Percentiles rank a stretch among this genome's conserved stretches.
Evolutionary conservation across 2,797 vertebrate genomes (phyloP).

Genomic region (Dermochelys coriacea): DNA sequence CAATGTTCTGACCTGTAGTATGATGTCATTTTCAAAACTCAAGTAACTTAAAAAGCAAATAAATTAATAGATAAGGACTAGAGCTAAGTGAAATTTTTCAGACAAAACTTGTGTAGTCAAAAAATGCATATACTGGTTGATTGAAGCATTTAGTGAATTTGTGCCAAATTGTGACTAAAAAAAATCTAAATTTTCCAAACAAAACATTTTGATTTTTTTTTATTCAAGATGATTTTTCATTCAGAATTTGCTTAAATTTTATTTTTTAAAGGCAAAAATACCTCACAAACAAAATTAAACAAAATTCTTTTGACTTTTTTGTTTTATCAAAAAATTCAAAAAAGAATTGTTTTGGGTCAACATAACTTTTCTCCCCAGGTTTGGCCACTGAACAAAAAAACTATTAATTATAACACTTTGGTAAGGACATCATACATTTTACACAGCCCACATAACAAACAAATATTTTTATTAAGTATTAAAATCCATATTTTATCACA

Average conservation of each 20-base stretch:
- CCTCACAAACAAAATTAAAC: background rate
- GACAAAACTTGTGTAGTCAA: background rate
- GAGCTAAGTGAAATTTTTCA: background rate
- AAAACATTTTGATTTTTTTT: background rate
- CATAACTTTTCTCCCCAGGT: background rate
- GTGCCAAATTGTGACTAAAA: background rate
- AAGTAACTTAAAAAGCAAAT: background rate
- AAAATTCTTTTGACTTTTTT: background rate
- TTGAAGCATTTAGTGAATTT: background rate
- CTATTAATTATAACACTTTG: background rate
- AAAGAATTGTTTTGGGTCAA: background rate
- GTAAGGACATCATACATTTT: background rate
- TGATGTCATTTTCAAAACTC: background rate
- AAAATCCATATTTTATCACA: constrained; percentile 2
- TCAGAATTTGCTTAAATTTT: background rate
- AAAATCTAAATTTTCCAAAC: background rate
- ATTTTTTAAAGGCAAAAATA: background rate
- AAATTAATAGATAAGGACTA: background rate
- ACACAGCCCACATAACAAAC: background rate
- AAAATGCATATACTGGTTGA: background rate
- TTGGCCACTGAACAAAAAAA: background rate
- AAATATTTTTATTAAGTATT: constrained; percentile 20
- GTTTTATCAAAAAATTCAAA: background rate
- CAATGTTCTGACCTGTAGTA: background rate
- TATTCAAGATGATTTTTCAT: background rate